These are phyloP conservation scores for Oconnorella tubifera DNA, from an alignment of 2,888 invertebrate species.

Conservation along the genomic window DNA sequence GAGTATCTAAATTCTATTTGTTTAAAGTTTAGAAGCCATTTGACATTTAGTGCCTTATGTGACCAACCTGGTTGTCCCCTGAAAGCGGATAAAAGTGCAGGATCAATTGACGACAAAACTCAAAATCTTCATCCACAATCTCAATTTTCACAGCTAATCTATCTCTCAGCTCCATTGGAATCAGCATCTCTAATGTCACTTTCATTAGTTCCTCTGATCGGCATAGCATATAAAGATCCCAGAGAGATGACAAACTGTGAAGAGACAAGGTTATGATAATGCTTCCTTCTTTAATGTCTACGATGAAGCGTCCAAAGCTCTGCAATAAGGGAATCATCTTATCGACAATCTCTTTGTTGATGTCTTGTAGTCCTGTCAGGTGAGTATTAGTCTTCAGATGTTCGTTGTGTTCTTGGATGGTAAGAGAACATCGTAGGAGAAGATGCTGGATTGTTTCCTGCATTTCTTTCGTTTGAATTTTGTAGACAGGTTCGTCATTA, in stretches of 20 bases:
- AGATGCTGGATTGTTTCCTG: no score
- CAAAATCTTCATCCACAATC: conserved; percentile 1
- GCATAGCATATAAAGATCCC: neutral
- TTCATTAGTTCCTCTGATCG: conserved; percentile 4
- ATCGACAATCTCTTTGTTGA: neutral
- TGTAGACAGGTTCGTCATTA: no score
- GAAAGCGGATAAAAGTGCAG: neutral
- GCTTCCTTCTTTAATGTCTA: conserved; percentile 5
- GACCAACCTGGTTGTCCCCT: neutral
- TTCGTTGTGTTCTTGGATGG: no score
- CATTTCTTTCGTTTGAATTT: no score
- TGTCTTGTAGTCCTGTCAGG: neutral
- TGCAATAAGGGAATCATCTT: conserved; percentile 3
- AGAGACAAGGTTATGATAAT: conserved; percentile 1
- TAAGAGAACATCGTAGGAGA: no score
- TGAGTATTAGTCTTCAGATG: neutral
- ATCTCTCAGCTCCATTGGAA: conserved; percentile 1
- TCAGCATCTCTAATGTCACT: conserved; percentile 1
- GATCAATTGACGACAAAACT: neutral
- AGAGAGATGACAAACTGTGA: neutral
- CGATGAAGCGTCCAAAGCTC: conserved; percentile 8
- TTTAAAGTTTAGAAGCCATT: no score
- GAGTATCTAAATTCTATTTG: no score
- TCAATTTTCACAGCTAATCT: conserved; percentile 11
- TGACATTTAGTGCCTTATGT: no score